These are phyloP conservation scores for Eurystomus gularis DNA, from an alignment of 2,113 vertebrate species.

Conservation along the genomic window DNA sequence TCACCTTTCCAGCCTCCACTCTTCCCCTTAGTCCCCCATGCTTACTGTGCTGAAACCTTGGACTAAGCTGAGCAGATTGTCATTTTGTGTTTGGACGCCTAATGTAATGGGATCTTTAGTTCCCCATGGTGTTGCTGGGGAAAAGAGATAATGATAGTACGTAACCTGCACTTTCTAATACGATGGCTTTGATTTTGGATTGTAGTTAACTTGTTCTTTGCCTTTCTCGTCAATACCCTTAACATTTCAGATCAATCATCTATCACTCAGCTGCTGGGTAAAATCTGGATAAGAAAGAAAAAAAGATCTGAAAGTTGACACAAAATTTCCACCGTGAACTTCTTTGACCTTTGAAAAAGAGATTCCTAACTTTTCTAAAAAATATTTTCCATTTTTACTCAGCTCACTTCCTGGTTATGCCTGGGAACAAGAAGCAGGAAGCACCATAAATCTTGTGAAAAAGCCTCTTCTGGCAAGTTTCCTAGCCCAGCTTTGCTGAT, in stretches of 20 bases:
- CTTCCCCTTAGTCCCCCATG: accelerated
- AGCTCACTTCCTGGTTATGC: conserved; percentile 43
- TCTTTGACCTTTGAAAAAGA: conserved; percentile 28
- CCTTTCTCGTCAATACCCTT: neutral
- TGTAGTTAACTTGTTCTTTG: neutral
- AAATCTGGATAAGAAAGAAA: neutral
- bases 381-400: conserved; percentile 53
- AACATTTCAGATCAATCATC: neutral
- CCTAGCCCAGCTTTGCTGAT: conserved; percentile 52
- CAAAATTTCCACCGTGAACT: neutral
- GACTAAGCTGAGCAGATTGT: neutral
- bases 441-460: conserved; percentile 48
- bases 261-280: neutral
- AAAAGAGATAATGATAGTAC: neutral
- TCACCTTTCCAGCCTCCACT: neutral
- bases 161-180: neutral
- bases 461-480: conserved; percentile 37
- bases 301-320: neutral
- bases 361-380: conserved; percentile 16
- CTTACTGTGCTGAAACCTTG: neutral
- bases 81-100: neutral
- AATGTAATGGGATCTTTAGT: neutral
- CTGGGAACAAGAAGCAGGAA: conserved; percentile 62
- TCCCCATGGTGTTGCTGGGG: neutral
- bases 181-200: neutral